A percentile compares a stretch with the other conserved stretches of the same genome.
phyloP scores from a whole-genome alignment of 2,113 vertebrate genomes.

The Oreocharis arfaki region DNA sequence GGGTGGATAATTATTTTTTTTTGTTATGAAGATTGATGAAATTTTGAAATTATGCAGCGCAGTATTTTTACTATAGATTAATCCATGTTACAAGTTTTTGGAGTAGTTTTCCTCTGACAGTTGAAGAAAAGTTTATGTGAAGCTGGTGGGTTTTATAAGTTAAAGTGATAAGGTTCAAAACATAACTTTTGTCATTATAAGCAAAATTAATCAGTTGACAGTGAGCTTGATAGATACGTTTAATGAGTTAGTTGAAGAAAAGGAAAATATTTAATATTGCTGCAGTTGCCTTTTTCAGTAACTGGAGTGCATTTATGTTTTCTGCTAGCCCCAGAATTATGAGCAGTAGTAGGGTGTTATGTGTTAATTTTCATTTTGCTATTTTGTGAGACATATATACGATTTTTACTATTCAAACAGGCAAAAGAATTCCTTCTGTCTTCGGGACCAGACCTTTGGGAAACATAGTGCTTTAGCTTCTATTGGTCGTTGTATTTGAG shows the following conservation, averaged over 20 bases:
- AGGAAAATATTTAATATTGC: not conserved
- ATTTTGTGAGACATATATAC: rapidly evolving
- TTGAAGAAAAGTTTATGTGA: not conserved
- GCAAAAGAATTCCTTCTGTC: not conserved
- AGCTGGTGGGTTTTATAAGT: not conserved
- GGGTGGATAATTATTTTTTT: not conserved
- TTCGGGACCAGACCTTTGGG: not conserved
- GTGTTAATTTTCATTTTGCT: not conserved
- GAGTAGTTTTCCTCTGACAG: not conserved
- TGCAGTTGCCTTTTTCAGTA: not conserved
- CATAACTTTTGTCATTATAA: not conserved
- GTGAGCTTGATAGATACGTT: not conserved
- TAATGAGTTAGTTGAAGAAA: not conserved
- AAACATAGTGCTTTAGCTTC: not conserved
- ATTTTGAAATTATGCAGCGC: not conserved
- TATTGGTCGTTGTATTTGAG: not conserved
- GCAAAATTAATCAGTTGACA: not conserved
- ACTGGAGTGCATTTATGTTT: not conserved
- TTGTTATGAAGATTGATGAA: not conserved
- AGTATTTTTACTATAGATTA: not conserved
- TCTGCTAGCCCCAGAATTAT: not conserved
- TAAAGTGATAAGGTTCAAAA: not conserved
- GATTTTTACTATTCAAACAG: not conserved
- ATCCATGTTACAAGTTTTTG: not conserved
- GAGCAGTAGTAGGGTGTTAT: not conserved